Base-by-base conservation (phyloP, 2,888 invertebrate genomes). In the Drymonia ruficornis region DNA sequence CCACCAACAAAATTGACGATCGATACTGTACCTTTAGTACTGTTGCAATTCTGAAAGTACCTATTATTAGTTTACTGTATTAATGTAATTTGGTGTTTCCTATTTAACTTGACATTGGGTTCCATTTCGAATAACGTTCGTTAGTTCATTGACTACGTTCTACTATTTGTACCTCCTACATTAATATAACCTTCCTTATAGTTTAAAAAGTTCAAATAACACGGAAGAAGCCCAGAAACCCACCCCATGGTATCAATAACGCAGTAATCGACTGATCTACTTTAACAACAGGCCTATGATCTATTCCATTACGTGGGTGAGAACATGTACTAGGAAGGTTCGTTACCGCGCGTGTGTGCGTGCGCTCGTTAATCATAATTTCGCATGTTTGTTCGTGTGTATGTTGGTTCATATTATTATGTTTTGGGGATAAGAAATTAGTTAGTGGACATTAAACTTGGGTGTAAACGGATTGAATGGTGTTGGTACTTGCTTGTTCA, bases 381-480 rank as follows among this genome's bases (percentile, higher is more conserved):
- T 88, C 86, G 86, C 87, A 90, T 91, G 89, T 93, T 92, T 93
- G 91, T 91, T 84, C 89, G 84, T 91, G 90, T 90, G 83, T 86
- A 84, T 86, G 89, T 89, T 85, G 85, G 88, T 81, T 87, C 89
- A 88, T 85, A 89, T 91, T 92, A 93, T 92, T 91, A 92, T 91
- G 91, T 92, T 93, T 92, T 86, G 90, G 91, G 92, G 91, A 93
- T 93, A 93, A 93, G 93, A 93, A 93, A 93, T 93, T 93, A 93
- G 93, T 92, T 91, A 89, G 92, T 91, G 92, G 92, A 92, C 92
- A 91, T 92, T 89, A 92, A 92, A 91, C 86, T 92, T 90, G 70
- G 65, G 58, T 76, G 57, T 61, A 81, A 75, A 65, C 40, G 49
- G 78, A 59, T 18, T 19, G 34, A 48, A 23, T 40, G 7, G 43